A percentile compares a stretch with the other conserved stretches of the same genome.
These are phyloP conservation scores for Eurypyga helias DNA, from an alignment of 2,113 vertebrate species.

Conservation along the genomic window DNA sequence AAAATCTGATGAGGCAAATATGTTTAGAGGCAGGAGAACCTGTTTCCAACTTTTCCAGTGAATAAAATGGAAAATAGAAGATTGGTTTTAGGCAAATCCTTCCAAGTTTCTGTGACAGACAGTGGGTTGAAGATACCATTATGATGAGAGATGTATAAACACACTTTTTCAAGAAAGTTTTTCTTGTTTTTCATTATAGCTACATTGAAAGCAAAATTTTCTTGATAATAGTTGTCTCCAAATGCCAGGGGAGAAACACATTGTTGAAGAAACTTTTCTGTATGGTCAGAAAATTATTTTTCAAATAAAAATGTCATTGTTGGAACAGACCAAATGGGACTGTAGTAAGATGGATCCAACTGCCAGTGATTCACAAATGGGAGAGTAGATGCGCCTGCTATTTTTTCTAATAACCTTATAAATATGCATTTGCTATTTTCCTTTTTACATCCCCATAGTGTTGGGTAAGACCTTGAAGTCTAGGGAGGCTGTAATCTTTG, in stretches of 20 bases:
- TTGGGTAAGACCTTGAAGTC: background rate
- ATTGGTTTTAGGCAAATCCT: background rate
- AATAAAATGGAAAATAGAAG: background rate
- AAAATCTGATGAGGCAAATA: background rate
- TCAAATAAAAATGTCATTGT: background rate
- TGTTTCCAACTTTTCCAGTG: background rate
- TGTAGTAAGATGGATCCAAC: background rate
- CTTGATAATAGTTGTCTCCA: background rate
- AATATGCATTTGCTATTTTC: background rate
- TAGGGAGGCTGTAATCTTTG: background rate
- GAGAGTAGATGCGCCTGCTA: background rate
- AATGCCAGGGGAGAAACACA: background rate
- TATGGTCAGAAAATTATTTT: background rate
- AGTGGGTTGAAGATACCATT: background rate
- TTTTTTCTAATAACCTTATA: background rate
- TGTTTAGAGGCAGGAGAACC: background rate
- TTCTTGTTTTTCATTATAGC: background rate
- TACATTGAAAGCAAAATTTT: background rate
- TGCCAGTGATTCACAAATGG: background rate
- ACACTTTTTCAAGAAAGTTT: background rate
- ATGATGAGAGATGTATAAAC: background rate
- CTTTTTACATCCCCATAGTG: background rate
- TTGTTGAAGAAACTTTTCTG: background rate
- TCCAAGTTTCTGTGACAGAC: background rate
- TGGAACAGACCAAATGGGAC: background rate